Percentiles rank a stretch among this genome's conserved stretches.
Evolutionary conservation across 2,113 vertebrate species (phyloP).

Genomic region (Saccopteryx leptura): DNA sequence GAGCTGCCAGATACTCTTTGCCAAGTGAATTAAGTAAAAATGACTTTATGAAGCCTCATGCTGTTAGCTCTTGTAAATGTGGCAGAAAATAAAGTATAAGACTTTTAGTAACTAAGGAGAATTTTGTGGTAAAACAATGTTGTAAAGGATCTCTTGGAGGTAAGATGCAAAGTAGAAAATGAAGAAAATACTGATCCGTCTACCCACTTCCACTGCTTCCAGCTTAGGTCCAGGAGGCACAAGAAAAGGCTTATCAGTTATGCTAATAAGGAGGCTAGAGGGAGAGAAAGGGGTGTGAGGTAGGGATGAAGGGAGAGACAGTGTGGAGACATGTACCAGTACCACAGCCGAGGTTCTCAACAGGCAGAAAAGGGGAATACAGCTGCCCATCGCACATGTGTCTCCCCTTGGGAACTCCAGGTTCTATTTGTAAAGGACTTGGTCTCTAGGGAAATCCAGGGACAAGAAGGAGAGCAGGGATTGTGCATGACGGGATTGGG

Average conservation of each 20-base stretch:
- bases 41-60: background rate
- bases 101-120: background rate
- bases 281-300: background rate
- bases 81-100: background rate
- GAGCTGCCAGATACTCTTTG: background rate
- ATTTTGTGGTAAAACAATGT: background rate
- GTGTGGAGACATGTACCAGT: fast-evolving
- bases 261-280: background rate
- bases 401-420: background rate
- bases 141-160: background rate
- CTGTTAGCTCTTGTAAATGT: background rate
- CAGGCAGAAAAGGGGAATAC: background rate
- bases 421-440: background rate
- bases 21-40: background rate
- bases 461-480: no score
- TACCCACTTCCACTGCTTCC: fast-evolving
- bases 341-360: fast-evolving
- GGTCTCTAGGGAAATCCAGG: background rate
- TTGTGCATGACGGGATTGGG: background rate
- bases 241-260: fast-evolving
- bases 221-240: fast-evolving
- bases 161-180: background rate
- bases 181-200: no score
- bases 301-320: background rate
- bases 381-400: no score